These are phyloP conservation scores for Ornithoptera priamus DNA, from an alignment of 2,888 invertebrate species.

Conservation along the genomic window DNA sequence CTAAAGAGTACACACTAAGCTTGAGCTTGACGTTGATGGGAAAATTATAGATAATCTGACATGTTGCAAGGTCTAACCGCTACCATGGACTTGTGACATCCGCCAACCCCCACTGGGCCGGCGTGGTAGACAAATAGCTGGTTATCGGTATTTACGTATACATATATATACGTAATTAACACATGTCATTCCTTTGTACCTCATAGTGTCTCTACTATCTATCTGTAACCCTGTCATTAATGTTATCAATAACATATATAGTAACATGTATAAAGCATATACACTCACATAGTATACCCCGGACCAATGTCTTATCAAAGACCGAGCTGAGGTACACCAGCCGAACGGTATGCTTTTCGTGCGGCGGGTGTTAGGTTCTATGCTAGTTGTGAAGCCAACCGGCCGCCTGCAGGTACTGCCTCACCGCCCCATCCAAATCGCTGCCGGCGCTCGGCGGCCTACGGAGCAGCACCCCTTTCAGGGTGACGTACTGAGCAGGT, in stretches of 20 bases:
- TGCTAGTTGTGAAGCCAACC: constrained; percentile 68
- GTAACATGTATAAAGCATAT: not conserved
- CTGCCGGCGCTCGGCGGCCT: constrained; percentile 69
- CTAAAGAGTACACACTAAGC: too few species aligned
- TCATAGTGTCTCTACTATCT: not conserved
- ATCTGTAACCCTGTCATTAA: not conserved
- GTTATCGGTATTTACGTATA: too few species aligned
- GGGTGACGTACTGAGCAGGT: constrained; percentile 92
- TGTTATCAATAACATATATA: not conserved
- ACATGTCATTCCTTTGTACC: too few species aligned
- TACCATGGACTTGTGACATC: too few species aligned
- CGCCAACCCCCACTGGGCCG: too few species aligned
- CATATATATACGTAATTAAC: too few species aligned
- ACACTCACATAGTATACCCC: not conserved
- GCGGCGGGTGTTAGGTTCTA: not conserved
- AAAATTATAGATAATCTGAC: too few species aligned
- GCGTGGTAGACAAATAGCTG: too few species aligned
- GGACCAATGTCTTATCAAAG: not conserved
- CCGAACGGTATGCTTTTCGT: not conserved
- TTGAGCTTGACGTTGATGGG: too few species aligned
- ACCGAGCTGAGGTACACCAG: not conserved
- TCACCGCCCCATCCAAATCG: constrained; percentile 59
- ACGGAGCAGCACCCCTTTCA: constrained; percentile 91
- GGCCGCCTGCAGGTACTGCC: constrained; percentile 64
- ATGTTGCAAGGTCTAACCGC: too few species aligned